These are phyloP conservation scores for Margaritifera margaritifera DNA, from an alignment of 2,888 invertebrate species.

Conservation along the genomic window DNA sequence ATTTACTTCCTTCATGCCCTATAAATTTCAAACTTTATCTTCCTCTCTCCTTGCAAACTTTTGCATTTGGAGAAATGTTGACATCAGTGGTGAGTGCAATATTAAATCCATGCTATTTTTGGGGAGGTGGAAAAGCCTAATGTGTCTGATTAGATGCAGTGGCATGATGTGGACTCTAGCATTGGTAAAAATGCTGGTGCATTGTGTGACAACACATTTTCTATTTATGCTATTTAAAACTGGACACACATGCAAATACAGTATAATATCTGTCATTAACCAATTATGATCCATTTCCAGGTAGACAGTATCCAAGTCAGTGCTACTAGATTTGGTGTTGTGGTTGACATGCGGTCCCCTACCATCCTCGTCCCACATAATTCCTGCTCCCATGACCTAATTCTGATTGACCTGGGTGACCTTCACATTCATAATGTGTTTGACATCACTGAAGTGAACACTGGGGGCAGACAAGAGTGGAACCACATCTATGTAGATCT, in stretches of 20 bases:
- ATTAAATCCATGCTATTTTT: too few relatives aligned
- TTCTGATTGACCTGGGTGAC: conserved; percentile 84
- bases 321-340: conserved; percentile 76
- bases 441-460: conserved; percentile 74
- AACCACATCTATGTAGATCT: conserved; percentile 73
- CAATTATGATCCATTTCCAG: conserved; percentile 33
- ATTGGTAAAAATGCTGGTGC: too few relatives aligned
- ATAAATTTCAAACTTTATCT: too few relatives aligned
- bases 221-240: too few relatives aligned
- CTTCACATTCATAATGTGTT: conserved; percentile 87
- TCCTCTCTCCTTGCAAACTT: too few relatives aligned
- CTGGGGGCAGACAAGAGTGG: conserved; percentile 63
- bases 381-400: conserved; percentile 83
- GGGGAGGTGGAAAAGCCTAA: too few relatives aligned
- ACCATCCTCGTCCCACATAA: conserved; percentile 85
- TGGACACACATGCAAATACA: too few relatives aligned
- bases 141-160: background rate
- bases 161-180: background rate
- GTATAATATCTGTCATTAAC: too few relatives aligned
- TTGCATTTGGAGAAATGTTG: too few relatives aligned
- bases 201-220: too few relatives aligned
- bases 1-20: too few relatives aligned
- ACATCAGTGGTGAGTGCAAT: too few relatives aligned
- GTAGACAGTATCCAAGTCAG: conserved; percentile 63
- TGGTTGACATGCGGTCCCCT: conserved; percentile 83